Evolutionary conservation across 2,888 invertebrate genomes (phyloP).

Genomic region (Agrotis puta): DNA sequence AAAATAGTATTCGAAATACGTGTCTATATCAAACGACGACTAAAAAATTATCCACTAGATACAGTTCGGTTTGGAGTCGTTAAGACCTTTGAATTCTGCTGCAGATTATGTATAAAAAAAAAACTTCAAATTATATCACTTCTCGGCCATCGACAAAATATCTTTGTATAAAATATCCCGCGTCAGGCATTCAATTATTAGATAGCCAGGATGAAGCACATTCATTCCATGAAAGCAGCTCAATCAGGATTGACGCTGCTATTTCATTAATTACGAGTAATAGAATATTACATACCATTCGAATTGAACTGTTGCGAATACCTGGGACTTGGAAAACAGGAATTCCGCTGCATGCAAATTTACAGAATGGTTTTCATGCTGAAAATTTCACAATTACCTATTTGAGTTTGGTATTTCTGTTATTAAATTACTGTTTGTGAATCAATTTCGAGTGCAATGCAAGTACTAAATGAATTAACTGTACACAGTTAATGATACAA

Average conservation of each 20-base stretch:
- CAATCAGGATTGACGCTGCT: not conserved
- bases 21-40: no score
- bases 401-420: not conserved
- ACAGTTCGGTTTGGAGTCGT: no score
- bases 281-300: not conserved
- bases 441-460: not conserved
- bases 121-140: not conserved
- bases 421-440: not conserved
- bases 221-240: not conserved
- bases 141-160: not conserved
- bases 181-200: not conserved
- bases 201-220: not conserved
- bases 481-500: not conserved
- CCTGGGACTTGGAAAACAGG: no score
- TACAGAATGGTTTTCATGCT: no score
- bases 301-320: not conserved
- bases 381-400: not conserved
- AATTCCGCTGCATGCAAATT: no score
- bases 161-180: not conserved
- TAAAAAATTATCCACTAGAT: no score
- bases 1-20: no score
- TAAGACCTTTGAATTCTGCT: no score
- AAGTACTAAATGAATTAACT: not conserved
- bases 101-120: no score
- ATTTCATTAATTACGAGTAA: constrained; percentile 12